These are phyloP conservation scores for Mobula birostris DNA, from an alignment of 2,113 vertebrate genomes.

Conservation along the genomic window DNA sequence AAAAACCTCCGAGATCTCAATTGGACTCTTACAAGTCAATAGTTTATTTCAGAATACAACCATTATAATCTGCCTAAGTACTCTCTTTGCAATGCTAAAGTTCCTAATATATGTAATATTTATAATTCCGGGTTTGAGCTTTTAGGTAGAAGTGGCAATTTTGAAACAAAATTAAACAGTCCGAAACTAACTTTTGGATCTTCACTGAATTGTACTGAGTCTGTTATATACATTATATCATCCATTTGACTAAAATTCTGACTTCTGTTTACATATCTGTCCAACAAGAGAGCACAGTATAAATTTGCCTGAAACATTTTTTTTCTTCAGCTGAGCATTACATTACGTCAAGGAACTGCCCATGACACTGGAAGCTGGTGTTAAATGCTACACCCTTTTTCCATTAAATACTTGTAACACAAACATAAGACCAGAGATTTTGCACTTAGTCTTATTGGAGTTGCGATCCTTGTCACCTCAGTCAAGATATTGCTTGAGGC, in stretches of 20 bases:
- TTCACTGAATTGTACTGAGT: background rate
- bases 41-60: background rate
- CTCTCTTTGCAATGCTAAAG: background rate
- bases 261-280: background rate
- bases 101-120: background rate
- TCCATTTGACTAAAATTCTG: background rate
- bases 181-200: background rate
- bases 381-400: background rate
- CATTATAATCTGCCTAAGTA: background rate
- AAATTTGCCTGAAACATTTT: background rate
- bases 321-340: background rate
- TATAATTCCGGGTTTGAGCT: background rate
- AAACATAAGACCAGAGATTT: background rate
- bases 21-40: background rate
- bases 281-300: background rate
- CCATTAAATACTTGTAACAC: background rate
- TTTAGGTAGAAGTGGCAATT: background rate
- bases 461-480: background rate
- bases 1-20: no score
- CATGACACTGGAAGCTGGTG: background rate
- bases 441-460: background rate
- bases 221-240: background rate
- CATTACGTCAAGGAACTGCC: background rate
- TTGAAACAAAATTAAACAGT: background rate
- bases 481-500: background rate